Evolutionary conservation across 2,113 vertebrate genomes (phyloP).

Genomic region (Mastomys natalensis): DNA sequence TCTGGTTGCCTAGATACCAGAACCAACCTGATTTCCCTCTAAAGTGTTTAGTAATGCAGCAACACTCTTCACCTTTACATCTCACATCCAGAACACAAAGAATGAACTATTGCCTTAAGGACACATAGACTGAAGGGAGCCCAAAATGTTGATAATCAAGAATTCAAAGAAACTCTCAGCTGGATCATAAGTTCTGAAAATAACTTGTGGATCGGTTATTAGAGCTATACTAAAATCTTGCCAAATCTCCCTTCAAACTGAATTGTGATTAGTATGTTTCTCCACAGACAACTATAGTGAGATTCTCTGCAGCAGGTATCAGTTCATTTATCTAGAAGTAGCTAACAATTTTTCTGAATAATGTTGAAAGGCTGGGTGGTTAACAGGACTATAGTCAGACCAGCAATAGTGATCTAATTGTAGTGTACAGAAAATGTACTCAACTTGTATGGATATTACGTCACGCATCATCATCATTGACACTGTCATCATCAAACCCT

Average conservation of each 20-base stretch:
- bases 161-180: slow-evolving; percentile 55
- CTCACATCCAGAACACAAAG: slow-evolving; percentile 4
- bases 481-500: neutral
- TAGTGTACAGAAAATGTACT: neutral
- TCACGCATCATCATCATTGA: neutral
- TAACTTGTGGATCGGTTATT: neutral
- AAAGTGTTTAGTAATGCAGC: neutral
- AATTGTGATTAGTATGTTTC: slow-evolving; percentile 38
- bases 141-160: slow-evolving; percentile 28
- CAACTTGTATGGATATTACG: neutral
- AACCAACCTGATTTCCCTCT: slow-evolving; percentile 51
- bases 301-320: neutral
- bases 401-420: neutral
- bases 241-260: neutral
- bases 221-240: neutral
- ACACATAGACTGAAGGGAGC: neutral
- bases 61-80: slow-evolving; percentile 4
- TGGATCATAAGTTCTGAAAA: slow-evolving; percentile 28
- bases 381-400: neutral
- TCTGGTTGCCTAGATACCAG: neutral
- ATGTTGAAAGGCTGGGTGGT: neutral
- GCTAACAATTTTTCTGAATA: slow-evolving; percentile 33
- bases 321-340: slow-evolving; percentile 47
- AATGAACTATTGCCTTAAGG: neutral
- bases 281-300: slow-evolving; percentile 33